phyloP scores from a whole-genome alignment of 1,140 invertebrate species.

The Dendrolimus punctatus region DNA sequence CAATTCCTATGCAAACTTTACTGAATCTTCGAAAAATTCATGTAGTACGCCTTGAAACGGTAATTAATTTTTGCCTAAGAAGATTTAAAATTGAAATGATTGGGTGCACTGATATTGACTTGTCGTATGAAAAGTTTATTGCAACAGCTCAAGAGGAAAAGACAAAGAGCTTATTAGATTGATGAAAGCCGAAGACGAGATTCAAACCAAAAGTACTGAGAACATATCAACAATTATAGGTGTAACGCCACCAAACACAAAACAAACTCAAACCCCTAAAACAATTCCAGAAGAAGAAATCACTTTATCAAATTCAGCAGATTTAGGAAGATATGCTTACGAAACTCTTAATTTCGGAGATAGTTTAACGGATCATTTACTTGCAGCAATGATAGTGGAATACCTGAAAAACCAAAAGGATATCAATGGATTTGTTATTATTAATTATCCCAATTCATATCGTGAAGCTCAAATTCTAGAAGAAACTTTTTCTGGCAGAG shows the following conservation, averaged over 20 bases:
- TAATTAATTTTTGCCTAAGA: conserved; percentile 72
- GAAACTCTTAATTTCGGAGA: conserved; percentile 70
- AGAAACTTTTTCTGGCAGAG: conserved; percentile 59
- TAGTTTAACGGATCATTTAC: conserved; percentile 68
- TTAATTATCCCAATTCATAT: conserved; percentile 75
- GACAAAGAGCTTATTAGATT: conserved; percentile 50
- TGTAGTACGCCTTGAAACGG: conserved; percentile 70
- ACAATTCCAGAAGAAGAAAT: conserved; percentile 73
- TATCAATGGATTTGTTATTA: conserved; percentile 73
- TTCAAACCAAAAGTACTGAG: conserved; percentile 34
- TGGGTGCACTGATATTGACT: conserved; percentile 64
- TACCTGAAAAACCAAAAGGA: conserved; percentile 70
- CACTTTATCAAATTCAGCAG: conserved; percentile 59
- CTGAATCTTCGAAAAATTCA: conserved; percentile 62
- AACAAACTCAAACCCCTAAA: conserved; percentile 74
- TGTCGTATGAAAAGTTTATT: conserved; percentile 59
- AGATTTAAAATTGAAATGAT: conserved; percentile 69
- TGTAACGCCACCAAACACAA: conserved; percentile 42
- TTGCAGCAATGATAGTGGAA: conserved; percentile 73
- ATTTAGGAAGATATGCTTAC: conserved; percentile 72
- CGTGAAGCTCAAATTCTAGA: conserved; percentile 73
- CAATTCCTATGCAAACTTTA: conserved; percentile 59
- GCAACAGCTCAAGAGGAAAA: conserved; percentile 36
- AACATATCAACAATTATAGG: conserved; percentile 24
- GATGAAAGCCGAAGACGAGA: conserved; percentile 49